A percentile compares a stretch with the other conserved stretches of the same genome.
These are phyloP conservation scores for Galeopterus variegatus DNA, from an alignment of 2,113 vertebrate genomes.

Conservation along the genomic window DNA sequence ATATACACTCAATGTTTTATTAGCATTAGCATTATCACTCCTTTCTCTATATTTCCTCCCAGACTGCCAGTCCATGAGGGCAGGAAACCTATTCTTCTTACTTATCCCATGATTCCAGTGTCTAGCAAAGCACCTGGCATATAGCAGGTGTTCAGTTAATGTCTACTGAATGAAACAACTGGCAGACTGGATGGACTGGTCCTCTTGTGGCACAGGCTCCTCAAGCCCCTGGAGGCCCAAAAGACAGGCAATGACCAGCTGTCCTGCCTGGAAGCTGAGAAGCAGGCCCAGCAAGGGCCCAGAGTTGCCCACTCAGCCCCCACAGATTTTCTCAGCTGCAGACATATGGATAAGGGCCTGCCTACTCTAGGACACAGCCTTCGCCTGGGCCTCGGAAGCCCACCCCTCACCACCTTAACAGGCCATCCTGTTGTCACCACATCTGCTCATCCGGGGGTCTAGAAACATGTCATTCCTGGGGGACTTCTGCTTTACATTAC, in stretches of 20 bases:
- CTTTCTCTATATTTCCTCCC: neutral
- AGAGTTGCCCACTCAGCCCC: neutral
- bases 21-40: neutral
- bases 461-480: neutral
- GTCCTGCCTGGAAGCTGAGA: neutral
- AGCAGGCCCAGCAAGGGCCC: neutral
- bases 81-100: neutral
- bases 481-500: neutral
- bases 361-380: neutral
- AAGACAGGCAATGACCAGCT: neutral
- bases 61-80: neutral
- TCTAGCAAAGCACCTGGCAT: neutral
- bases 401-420: neutral
- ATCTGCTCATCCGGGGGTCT: neutral
- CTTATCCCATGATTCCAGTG: neutral
- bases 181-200: neutral
- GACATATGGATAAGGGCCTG: neutral
- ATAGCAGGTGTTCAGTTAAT: neutral
- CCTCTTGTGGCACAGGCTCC: neutral
- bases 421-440: neutral
- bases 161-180: neutral
- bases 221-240: neutral
- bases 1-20: neutral
- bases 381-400: neutral
- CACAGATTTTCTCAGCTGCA: neutral